Percentiles rank a stretch among this genome's conserved stretches.
Conservation (phyloP, 2,113 vertebrate species). For the Calidris pugnax region DNA sequence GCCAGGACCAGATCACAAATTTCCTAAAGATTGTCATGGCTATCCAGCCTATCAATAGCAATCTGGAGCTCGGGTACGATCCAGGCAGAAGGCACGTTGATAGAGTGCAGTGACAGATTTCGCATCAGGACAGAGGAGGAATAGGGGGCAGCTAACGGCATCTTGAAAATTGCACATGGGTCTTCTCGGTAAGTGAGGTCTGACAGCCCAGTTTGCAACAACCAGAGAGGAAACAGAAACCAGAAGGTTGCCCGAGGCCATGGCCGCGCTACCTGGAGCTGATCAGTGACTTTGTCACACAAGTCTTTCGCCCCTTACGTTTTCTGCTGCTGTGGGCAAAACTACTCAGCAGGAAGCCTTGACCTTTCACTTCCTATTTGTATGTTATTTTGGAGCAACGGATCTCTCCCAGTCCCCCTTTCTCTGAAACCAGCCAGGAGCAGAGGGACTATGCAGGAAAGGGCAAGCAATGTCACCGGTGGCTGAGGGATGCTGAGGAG, state of each 20-base stretch:
- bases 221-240: neutral
- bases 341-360: neutral
- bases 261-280: neutral
- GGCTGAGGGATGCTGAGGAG: neutral
- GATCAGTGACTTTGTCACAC: neutral
- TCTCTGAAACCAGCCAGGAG: neutral
- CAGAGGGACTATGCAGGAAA: neutral
- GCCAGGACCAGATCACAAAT: constrained; percentile 46
- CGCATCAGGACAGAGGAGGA: neutral
- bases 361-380: constrained; percentile 3
- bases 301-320: neutral
- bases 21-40: constrained; percentile 30
- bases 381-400: neutral
- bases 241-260: neutral
- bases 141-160: neutral
- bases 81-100: neutral
- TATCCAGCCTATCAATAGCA: constrained; percentile 34
- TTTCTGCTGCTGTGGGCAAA: neutral
- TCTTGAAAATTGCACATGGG: neutral
- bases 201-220: constrained; percentile 2
- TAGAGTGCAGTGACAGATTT: neutral
- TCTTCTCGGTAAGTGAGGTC: neutral
- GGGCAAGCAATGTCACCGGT: neutral
- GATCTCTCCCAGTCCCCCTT: neutral
- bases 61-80: neutral